These are phyloP conservation scores for Diploscapter pachys DNA, from an alignment of 1,140 invertebrate species.

Conservation along the genomic window DNA sequence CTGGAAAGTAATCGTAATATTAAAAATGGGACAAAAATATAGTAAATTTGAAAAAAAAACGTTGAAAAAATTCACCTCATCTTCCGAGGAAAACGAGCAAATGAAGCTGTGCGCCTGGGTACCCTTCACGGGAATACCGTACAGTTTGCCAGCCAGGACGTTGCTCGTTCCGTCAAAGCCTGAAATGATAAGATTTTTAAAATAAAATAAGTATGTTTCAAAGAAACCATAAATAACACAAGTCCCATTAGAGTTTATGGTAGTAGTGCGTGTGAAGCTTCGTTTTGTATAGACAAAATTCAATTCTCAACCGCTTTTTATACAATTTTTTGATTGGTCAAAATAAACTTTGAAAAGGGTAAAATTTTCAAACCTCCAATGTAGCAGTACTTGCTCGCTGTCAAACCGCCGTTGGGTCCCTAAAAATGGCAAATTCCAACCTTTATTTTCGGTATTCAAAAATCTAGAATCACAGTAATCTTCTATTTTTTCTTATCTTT, in stretches of 20 bases:
- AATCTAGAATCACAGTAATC: no score
- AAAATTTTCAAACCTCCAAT: conserved; percentile 72
- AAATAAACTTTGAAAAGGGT: neutral
- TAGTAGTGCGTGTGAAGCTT: no score
- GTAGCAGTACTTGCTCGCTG: conserved; percentile 96
- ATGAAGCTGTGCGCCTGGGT: conserved; percentile 99
- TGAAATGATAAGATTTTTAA: conserved; percentile 61
- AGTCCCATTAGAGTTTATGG: no score
- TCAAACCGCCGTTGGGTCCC: conserved; percentile 96
- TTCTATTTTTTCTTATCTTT: no score
- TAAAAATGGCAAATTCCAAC: conserved; percentile 91
- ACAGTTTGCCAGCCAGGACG: conserved; percentile 94
- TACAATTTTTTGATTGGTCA: no score
- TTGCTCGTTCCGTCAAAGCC: conserved; percentile 99
- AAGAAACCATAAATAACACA: no score
- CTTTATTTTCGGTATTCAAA: conserved; percentile 60
- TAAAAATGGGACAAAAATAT: neutral
- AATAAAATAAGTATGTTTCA: conserved; percentile 22
- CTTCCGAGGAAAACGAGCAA: conserved; percentile 79
- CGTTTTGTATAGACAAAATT: no score
- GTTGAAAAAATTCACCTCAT: conserved; percentile 65
- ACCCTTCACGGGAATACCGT: conserved; percentile 91
- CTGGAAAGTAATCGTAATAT: neutral
- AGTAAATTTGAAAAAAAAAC: neutral
- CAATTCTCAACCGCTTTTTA: no score